phyloP scores from a whole-genome alignment of 2,888 invertebrate genomes.

The Caenorhabditis sp. region DNA sequence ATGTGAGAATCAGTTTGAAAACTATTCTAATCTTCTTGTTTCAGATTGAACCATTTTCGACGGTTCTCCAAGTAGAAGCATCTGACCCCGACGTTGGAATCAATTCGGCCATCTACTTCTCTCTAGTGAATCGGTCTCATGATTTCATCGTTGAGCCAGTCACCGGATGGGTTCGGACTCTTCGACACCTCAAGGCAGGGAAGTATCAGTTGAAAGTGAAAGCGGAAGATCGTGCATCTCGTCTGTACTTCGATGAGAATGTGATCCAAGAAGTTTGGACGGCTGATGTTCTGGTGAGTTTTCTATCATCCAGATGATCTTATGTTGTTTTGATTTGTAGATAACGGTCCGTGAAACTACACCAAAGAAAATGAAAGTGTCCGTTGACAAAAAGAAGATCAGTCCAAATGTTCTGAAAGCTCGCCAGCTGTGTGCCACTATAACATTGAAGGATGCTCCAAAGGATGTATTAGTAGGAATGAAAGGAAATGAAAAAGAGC shows the following conservation, averaged over 20 bases:
- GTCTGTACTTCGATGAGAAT: slow-evolving; percentile 74
- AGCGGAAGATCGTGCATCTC: slow-evolving; percentile 79
- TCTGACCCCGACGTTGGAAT: slow-evolving; percentile 97
- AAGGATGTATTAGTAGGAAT: slow-evolving; percentile 57
- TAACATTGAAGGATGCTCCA: slow-evolving; percentile 53
- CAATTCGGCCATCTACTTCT: slow-evolving; percentile 98
- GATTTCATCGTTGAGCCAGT: slow-evolving; percentile 95
- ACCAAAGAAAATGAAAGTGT: slow-evolving; percentile 39
- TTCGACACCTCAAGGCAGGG: slow-evolving; percentile 70
- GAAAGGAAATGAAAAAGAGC: slow-evolving; percentile 52
- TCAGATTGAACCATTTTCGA: slow-evolving; percentile 71
- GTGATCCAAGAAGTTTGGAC: slow-evolving; percentile 70
- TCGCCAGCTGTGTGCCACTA: slow-evolving; percentile 61
- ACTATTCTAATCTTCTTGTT: slow-evolving; percentile 19
- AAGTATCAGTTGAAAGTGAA: slow-evolving; percentile 70
- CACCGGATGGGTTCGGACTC: slow-evolving; percentile 85
- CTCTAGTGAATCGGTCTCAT: slow-evolving; percentile 87
- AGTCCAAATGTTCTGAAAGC: slow-evolving; percentile 8
- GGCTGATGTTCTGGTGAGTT: slow-evolving; percentile 62
- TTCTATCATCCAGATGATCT: not conserved
- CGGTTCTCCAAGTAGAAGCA: slow-evolving; percentile 86
- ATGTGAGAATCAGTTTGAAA: slow-evolving; percentile 66
- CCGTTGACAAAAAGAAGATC: slow-evolving; percentile 58
- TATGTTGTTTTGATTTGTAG: slow-evolving; percentile 51
- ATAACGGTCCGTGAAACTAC: slow-evolving; percentile 66